Conservation (phyloP, 1,140 invertebrate species). For the Pogonomyrmex barbatus region DNA sequence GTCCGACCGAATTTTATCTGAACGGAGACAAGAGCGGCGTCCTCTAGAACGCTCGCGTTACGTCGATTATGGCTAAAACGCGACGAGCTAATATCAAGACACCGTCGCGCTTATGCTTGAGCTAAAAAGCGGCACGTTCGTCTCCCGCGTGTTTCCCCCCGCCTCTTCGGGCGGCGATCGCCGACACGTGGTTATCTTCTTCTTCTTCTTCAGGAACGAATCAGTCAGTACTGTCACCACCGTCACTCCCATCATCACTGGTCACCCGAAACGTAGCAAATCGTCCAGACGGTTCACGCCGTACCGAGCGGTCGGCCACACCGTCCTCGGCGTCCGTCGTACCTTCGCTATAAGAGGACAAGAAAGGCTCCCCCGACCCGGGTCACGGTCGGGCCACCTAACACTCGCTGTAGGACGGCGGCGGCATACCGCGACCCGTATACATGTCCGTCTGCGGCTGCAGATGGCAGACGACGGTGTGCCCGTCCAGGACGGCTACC, state of each 20-base stretch:
- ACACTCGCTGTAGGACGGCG: slow-evolving; percentile 88
- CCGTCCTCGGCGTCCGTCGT: slow-evolving; percentile 11
- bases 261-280: slow-evolving; percentile 21
- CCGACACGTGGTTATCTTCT: slow-evolving; percentile 7
- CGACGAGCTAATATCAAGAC: slow-evolving; percentile 23
- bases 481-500: slow-evolving; percentile 92
- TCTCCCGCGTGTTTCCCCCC: not conserved
- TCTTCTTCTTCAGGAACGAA: slow-evolving; percentile 31
- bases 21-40: slow-evolving; percentile 52
- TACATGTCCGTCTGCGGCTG: slow-evolving; percentile 89
- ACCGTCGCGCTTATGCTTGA: slow-evolving; percentile 62
- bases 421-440: slow-evolving; percentile 86
- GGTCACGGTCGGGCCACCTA: slow-evolving; percentile 73
- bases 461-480: slow-evolving; percentile 93
- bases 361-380: not conserved
- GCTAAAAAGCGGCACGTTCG: slow-evolving; percentile 61
- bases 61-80: slow-evolving; percentile 72
- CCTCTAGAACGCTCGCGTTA: slow-evolving; percentile 41
- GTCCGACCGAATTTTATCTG: slow-evolving; percentile 46
- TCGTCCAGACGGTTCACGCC: not conserved
- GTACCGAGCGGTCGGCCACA: not conserved
- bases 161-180: not conserved
- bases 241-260: slow-evolving; percentile 10
- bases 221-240: slow-evolving; percentile 7
- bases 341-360: slow-evolving; percentile 40